These are phyloP conservation scores for Polypterus senegalus DNA, from an alignment of 2,113 vertebrate genomes.

Conservation along the genomic window DNA sequence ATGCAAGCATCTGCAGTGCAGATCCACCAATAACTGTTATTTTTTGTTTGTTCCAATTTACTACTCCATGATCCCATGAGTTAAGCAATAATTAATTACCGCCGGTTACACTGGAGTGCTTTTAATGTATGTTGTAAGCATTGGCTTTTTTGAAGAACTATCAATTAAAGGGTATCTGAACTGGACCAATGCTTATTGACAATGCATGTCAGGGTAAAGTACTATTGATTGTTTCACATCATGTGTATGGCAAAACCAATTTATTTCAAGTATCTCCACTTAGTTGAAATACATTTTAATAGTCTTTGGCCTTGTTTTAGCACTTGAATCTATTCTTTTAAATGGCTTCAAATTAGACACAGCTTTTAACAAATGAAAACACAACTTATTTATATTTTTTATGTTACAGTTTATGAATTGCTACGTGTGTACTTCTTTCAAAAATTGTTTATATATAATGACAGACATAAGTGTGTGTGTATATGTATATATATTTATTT, in stretches of 20 bases:
- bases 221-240: conserved; percentile 71
- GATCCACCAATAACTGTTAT: neutral
- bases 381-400: too few species aligned
- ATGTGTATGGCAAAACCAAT: conserved; percentile 75
- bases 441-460: conserved; percentile 2
- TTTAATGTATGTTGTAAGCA: conserved; percentile 43
- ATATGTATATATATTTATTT: neutral
- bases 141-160: conserved; percentile 52
- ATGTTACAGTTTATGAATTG: neutral
- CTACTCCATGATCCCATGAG: conserved; percentile 30
- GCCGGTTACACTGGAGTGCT: conserved; percentile 41
- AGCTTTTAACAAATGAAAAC: too few species aligned
- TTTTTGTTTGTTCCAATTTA: conserved; percentile 23
- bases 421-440: conserved; percentile 7
- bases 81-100: conserved; percentile 55
- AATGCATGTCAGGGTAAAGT: conserved; percentile 67
- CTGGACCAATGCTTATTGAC: conserved; percentile 70
- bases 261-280: conserved; percentile 67
- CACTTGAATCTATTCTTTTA: neutral
- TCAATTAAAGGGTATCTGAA: conserved; percentile 67
- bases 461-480: neutral
- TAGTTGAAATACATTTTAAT: conserved; percentile 63
- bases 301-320: conserved; percentile 22
- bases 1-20: neutral
- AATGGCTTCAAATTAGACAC: neutral